Evolutionary conservation across 2,888 invertebrate species (phyloP).

Genomic region (Chaetogeoica ovagalla): DNA sequence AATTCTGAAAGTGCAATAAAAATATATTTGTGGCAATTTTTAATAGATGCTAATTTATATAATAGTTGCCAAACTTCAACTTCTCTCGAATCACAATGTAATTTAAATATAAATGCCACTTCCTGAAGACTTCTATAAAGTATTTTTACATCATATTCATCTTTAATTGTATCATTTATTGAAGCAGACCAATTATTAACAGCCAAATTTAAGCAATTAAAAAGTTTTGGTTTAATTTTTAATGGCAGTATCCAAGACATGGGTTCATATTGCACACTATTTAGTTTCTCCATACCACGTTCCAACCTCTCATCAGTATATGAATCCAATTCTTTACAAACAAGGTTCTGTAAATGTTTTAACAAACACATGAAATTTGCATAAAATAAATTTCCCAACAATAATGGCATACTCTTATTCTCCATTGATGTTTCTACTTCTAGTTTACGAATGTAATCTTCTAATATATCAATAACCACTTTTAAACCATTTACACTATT

Average conservation of each 20-base stretch:
- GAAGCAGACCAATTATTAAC: conserved; percentile 35
- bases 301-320: conserved; percentile 35
- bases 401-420: conserved; percentile 16
- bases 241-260: conserved; percentile 46
- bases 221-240: conserved; percentile 43
- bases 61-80: conserved; percentile 43
- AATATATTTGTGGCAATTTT: conserved; percentile 22
- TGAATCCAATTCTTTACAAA: conserved; percentile 43
- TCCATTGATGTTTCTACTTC: conserved; percentile 21
- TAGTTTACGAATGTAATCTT: conserved; percentile 27
- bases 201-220: conserved; percentile 24
- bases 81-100: conserved; percentile 46
- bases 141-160: conserved; percentile 35
- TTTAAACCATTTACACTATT: conserved; percentile 32
- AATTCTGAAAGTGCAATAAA: conserved; percentile 46
- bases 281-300: conserved; percentile 40
- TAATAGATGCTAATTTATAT: conserved; percentile 25
- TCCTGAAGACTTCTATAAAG: conserved; percentile 39
- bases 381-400: conserved; percentile 40
- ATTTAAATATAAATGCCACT: conserved; percentile 33
- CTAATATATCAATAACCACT: conserved; percentile 21
- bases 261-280: conserved; percentile 32
- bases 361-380: conserved; percentile 41
- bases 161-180: conserved; percentile 12
- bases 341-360: conserved; percentile 36